Evolutionary conservation across 1,140 invertebrate genomes (phyloP).

Genomic region (Euglossa dilemma): DNA sequence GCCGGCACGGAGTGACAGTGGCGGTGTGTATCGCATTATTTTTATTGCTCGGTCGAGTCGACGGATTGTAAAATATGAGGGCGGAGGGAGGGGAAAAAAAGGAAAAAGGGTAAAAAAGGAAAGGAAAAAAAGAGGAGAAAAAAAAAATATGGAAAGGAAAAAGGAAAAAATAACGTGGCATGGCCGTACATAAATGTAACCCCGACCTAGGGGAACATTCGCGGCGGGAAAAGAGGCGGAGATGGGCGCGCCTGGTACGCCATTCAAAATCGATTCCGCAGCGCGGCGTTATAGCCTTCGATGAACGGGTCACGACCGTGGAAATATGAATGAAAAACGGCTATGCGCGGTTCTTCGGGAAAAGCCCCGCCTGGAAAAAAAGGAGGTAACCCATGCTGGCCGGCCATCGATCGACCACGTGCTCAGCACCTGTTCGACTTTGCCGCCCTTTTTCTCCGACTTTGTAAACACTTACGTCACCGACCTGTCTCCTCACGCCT

Average conservation of each 20-base stretch:
- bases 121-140: constrained; percentile 20
- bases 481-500: neutral
- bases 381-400: constrained; percentile 61
- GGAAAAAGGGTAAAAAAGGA: constrained; percentile 44
- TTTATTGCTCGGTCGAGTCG: constrained; percentile 38
- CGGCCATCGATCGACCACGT: constrained; percentile 78
- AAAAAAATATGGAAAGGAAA: constrained; percentile 35
- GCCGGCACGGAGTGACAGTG: constrained; percentile 46
- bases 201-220: constrained; percentile 74
- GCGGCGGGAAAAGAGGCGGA: constrained; percentile 67
- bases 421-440: constrained; percentile 80
- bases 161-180: constrained; percentile 46
- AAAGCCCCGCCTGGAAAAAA: constrained; percentile 68
- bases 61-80: constrained; percentile 55
- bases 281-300: constrained; percentile 71
- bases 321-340: constrained; percentile 83
- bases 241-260: constrained; percentile 70
- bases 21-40: constrained; percentile 48
- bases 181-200: constrained; percentile 70
- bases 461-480: constrained; percentile 40
- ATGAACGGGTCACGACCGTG: constrained; percentile 76
- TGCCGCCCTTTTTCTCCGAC: constrained; percentile 54
- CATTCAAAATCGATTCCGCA: constrained; percentile 81
- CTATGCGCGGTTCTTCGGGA: constrained; percentile 73
- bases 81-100: neutral